phyloP scores from a whole-genome alignment of 2,888 invertebrate genomes.

The Drosophila mercatorum region DNA sequence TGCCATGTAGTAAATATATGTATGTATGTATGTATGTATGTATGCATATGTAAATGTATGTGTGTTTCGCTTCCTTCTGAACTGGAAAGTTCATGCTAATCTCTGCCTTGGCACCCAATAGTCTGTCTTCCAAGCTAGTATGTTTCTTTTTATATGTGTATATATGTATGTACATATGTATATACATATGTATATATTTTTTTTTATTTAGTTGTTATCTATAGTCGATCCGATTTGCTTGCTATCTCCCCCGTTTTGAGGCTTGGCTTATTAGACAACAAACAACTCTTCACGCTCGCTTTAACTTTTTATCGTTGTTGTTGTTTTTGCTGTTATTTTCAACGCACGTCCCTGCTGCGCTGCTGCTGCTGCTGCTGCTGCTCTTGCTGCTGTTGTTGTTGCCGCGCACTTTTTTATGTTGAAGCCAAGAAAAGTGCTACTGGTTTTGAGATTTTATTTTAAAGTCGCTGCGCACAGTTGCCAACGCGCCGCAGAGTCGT shows the following conservation, averaged over 20 bases:
- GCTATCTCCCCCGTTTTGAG: slow-evolving; percentile 60
- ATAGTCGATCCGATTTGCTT: slow-evolving; percentile 56
- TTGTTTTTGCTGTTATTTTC: slow-evolving; percentile 42
- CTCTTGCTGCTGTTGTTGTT: slow-evolving; percentile 29
- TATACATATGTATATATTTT: neutral
- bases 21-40: neutral
- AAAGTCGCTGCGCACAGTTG: slow-evolving; percentile 62
- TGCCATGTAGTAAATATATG: slow-evolving; percentile 42
- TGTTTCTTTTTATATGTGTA: neutral
- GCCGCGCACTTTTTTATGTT: slow-evolving; percentile 60
- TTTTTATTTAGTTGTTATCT: slow-evolving; percentile 45
- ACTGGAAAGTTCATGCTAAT: slow-evolving; percentile 67
- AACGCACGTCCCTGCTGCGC: slow-evolving; percentile 40
- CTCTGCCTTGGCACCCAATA: slow-evolving; percentile 56
- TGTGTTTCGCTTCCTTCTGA: slow-evolving; percentile 58
- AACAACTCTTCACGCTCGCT: slow-evolving; percentile 63
- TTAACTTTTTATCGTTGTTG: slow-evolving; percentile 59
- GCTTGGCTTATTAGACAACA: slow-evolving; percentile 76
- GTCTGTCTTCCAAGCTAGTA: slow-evolving; percentile 41
- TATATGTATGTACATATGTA: no score
- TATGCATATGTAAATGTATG: slow-evolving; percentile 19
- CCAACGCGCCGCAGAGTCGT: slow-evolving; percentile 60
- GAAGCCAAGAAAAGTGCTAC: slow-evolving; percentile 79
- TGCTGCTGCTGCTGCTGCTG: slow-evolving; percentile 21
- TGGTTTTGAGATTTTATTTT: slow-evolving; percentile 77